Percentiles rank a stretch among this genome's conserved stretches.
Evolutionary conservation across 2,797 vertebrate species (phyloP).

Genomic region (Thripadectes ignobilis): DNA sequence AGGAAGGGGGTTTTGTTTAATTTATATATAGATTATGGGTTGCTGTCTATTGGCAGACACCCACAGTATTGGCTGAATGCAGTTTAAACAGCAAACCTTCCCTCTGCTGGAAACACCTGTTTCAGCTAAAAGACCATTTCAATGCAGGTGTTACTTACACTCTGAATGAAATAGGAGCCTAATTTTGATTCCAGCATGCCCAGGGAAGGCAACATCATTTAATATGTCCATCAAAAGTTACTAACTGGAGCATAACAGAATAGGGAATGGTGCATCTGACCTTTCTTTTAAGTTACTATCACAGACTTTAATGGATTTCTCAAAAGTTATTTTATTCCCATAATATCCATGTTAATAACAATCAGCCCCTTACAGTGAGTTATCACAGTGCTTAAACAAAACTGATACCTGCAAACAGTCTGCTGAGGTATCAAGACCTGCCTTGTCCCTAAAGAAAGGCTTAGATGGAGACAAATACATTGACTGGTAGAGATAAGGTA

Average conservation of each 20-base stretch:
- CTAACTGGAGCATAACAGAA: background rate
- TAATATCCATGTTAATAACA: too few species aligned
- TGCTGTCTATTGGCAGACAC: constrained; percentile 34
- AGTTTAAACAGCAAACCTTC: background rate
- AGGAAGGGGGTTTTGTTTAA: constrained; percentile 31
- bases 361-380: background rate
- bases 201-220: background rate
- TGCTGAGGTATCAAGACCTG: background rate
- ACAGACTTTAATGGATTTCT: background rate
- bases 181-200: background rate
- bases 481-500: background rate
- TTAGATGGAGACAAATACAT: background rate
- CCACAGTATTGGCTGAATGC: background rate
- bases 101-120: background rate
- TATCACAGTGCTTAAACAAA: background rate
- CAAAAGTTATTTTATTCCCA: background rate
- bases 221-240: constrained; percentile 26
- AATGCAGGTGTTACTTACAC: background rate
- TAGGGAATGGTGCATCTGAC: background rate
- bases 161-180: background rate
- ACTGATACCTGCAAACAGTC: background rate
- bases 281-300: constrained; percentile 17
- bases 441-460: background rate
- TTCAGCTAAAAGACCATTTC: background rate
- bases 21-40: constrained; percentile 49